A percentile compares a stretch with the other conserved stretches of the same genome.
Conservation (phyloP, 2,888 invertebrate genomes). For the Siphonodentalium dalli region DNA sequence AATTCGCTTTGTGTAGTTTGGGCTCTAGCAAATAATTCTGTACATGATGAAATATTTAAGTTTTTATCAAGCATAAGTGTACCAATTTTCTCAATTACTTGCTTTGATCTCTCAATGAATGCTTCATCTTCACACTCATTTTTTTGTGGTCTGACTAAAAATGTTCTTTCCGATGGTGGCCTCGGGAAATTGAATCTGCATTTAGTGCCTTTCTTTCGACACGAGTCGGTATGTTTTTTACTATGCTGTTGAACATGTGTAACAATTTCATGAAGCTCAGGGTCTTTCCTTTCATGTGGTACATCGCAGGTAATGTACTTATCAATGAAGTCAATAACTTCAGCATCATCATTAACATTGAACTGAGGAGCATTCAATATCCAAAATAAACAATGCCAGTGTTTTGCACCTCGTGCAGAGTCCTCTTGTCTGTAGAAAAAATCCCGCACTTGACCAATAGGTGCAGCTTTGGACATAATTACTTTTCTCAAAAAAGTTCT, state of each 20-base stretch:
- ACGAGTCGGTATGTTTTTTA: slow-evolving; percentile 24
- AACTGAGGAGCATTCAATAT: slow-evolving; percentile 4
- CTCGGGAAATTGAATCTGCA: slow-evolving; percentile 28
- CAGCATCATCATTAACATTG: neutral
- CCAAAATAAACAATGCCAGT: slow-evolving; percentile 13
- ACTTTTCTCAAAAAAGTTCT: slow-evolving; percentile 9
- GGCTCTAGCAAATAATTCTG: no score
- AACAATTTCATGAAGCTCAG: slow-evolving; percentile 18
- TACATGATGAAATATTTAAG: no score
- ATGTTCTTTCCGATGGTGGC: no score
- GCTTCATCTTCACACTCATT: no score
- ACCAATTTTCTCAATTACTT: no score
- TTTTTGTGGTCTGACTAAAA: no score
- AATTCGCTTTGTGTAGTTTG: no score
- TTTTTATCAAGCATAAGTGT: no score
- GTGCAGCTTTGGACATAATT: slow-evolving; percentile 4
- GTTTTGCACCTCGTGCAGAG: slow-evolving; percentile 4
- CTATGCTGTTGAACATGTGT: slow-evolving; percentile 24
- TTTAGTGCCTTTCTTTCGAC: slow-evolving; percentile 16
- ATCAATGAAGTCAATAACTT: slow-evolving; percentile 11
- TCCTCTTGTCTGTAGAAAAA: slow-evolving; percentile 7
- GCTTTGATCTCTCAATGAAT: no score
- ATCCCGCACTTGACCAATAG: slow-evolving; percentile 6
- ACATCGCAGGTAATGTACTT: slow-evolving; percentile 15
- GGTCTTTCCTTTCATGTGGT: slow-evolving; percentile 11